Evolutionary conservation across 2,888 invertebrate species (phyloP).

Genomic region (Diarsia mendica): DNA sequence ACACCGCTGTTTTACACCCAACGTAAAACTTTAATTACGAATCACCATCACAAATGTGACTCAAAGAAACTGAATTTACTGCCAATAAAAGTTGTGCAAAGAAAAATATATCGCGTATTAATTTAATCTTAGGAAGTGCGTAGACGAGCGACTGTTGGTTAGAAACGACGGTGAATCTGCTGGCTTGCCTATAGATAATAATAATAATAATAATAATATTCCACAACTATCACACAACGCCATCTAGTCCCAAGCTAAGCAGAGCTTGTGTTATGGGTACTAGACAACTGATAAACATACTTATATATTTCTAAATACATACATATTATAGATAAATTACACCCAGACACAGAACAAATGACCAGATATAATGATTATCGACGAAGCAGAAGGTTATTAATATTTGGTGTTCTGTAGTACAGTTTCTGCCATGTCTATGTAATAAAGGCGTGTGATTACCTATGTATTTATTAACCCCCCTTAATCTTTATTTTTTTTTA

Average conservation of each 20-base stretch:
- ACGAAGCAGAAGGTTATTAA: background rate
- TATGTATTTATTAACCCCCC: background rate
- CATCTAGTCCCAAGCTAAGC: too few relatives aligned
- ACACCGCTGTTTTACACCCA: constrained; percentile 46
- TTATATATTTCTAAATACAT: too few relatives aligned
- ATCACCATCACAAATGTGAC: constrained; percentile 62
- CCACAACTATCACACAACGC: too few relatives aligned
- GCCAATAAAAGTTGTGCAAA: constrained; percentile 60
- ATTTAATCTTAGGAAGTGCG: constrained; percentile 36
- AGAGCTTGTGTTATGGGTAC: too few relatives aligned
- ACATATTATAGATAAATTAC: too few relatives aligned
- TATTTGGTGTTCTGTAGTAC: background rate
- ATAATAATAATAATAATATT: too few relatives aligned
- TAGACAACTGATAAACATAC: too few relatives aligned
- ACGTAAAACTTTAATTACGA: constrained; percentile 64
- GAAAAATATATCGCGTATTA: constrained; percentile 53
- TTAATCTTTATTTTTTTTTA: too few relatives aligned
- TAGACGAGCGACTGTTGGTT: constrained; percentile 13
- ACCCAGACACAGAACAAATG: too few relatives aligned
- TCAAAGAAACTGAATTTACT: constrained; percentile 55
- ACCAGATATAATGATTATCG: background rate
- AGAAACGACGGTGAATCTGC: background rate
- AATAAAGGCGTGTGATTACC: background rate
- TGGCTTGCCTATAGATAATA: background rate
- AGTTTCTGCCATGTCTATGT: background rate